These are phyloP conservation scores for Pteronura brasiliensis DNA, from an alignment of 2,113 vertebrate species.

Conservation along the genomic window DNA sequence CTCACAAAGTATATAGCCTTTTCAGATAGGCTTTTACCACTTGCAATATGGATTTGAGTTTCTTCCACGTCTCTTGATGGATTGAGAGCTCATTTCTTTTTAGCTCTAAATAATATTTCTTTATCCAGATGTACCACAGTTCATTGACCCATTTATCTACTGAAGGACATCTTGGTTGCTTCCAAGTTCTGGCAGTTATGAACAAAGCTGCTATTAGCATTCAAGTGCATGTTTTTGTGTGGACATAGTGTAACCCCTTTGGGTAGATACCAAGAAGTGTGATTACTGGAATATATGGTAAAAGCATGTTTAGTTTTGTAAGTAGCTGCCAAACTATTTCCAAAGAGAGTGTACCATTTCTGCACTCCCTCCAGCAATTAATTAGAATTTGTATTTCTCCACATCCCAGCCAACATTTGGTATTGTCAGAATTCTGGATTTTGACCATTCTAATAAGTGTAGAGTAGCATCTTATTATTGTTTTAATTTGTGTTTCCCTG, in stretches of 20 bases:
- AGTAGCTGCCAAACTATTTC: background rate
- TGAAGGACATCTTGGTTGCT: background rate
- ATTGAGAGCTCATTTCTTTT: background rate
- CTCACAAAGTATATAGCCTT: background rate
- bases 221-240: background rate
- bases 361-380: background rate
- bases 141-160: background rate
- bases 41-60: background rate
- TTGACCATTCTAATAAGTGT: background rate
- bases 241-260: background rate
- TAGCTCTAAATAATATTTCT: background rate
- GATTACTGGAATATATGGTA: background rate
- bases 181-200: background rate
- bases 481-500: background rate
- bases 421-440: background rate
- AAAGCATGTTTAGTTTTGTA: background rate
- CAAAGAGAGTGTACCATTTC: background rate
- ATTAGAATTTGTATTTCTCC: background rate
- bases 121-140: background rate
- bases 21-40: background rate
- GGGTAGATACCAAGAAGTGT: background rate
- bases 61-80: background rate
- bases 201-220: background rate
- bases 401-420: background rate
- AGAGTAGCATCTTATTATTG: background rate